Conservation (phyloP, 2,797 vertebrate species). For the Sebastes jordani region DNA sequence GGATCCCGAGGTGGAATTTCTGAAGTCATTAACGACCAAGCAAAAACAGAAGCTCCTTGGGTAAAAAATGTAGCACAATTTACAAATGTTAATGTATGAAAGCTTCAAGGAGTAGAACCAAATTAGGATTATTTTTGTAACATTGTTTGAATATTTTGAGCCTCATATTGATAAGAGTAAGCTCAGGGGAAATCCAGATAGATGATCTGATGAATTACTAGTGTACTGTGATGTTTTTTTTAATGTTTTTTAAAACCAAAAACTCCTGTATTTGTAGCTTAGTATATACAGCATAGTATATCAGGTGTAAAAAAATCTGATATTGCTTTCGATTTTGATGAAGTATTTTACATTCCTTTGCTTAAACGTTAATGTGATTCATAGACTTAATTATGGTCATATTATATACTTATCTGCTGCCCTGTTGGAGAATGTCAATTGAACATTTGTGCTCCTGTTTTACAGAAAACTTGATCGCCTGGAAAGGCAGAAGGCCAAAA, state of each 20-base stretch:
- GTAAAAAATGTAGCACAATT: conserved; percentile 67
- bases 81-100: not conserved
- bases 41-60: conserved; percentile 98
- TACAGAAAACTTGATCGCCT: conserved; percentile 94
- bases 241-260: not conserved
- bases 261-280: not conserved
- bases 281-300: not conserved
- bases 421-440: not conserved
- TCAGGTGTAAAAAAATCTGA: not conserved
- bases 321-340: not conserved
- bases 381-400: not conserved
- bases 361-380: not conserved
- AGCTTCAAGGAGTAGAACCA: not conserved
- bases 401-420: not conserved
- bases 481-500: conserved; percentile 91
- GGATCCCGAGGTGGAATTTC: conserved; percentile 97
- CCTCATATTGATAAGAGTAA: not conserved
- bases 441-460: conserved; percentile 6
- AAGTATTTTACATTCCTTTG: not conserved
- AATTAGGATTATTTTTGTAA: not conserved
- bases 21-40: conserved; percentile 96
- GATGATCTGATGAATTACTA: not conserved
- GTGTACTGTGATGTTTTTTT: not conserved
- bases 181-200: not conserved
- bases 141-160: not conserved